phyloP scores from a whole-genome alignment of 2,797 vertebrate species.

The Geotria australis region DNA sequence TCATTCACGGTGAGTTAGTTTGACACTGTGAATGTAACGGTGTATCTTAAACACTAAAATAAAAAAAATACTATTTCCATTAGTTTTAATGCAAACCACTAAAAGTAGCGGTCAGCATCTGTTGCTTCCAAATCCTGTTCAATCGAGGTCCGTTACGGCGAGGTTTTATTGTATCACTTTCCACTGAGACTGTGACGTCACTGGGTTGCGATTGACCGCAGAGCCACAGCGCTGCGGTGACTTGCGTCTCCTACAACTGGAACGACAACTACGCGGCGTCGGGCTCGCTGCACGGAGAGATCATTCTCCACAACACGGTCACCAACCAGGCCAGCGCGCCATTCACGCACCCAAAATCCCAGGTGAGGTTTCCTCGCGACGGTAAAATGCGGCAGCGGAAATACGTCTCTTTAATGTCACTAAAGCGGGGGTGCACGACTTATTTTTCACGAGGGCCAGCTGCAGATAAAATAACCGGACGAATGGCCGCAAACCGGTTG shows the following conservation, averaged over 20 bases:
- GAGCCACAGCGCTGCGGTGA: constrained; percentile 80
- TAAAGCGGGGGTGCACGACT: no score
- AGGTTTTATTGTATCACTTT: constrained; percentile 1
- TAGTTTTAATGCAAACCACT: no score
- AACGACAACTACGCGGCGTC: constrained; percentile 60
- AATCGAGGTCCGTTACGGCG: background rate
- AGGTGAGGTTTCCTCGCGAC: background rate
- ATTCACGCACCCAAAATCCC: constrained; percentile 23
- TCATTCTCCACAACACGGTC: constrained; percentile 61
- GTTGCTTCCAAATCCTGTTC: background rate
- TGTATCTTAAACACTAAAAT: no score
- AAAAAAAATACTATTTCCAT: no score
- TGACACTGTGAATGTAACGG: no score
- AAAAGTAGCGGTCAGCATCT: no score
- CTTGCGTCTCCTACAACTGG: constrained; percentile 50
- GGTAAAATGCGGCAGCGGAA: no score
- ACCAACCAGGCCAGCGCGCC: constrained; percentile 64
- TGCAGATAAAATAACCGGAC: no score
- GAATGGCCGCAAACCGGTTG: no score
- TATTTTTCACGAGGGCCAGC: no score
- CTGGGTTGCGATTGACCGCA: constrained; percentile 7
- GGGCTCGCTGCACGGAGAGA: constrained; percentile 67
- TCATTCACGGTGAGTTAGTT: constrained; percentile 33
- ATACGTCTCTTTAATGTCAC: no score
- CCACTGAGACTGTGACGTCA: no score